These are phyloP conservation scores for Leptinotarsa rubiginosa DNA, from an alignment of 2,888 invertebrate species.

Conservation along the genomic window DNA sequence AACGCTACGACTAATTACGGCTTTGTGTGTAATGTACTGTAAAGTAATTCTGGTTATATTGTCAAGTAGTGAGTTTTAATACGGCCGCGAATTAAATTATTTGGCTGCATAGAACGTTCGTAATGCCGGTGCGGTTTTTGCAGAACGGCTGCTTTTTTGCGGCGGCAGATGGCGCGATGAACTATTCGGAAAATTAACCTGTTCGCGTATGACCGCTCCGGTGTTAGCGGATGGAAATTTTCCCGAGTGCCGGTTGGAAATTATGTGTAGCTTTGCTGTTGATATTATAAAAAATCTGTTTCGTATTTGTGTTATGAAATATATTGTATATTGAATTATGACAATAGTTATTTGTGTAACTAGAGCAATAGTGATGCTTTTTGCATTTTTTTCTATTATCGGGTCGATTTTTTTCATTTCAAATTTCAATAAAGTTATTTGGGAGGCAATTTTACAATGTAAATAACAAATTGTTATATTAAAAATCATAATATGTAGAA, in stretches of 20 bases:
- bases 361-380: no score
- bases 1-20: slow-evolving; percentile 49
- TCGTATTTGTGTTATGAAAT: no score
- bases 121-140: slow-evolving; percentile 42
- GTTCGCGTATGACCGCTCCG: slow-evolving; percentile 18
- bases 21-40: slow-evolving; percentile 49
- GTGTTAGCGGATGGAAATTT: slow-evolving; percentile 3
- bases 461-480: no score
- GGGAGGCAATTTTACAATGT: no score
- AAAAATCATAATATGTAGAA: no score
- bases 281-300: no score
- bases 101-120: slow-evolving; percentile 38
- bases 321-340: no score
- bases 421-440: no score
- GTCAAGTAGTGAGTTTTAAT: slow-evolving; percentile 50
- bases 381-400: no score
- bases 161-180: slow-evolving; percentile 25
- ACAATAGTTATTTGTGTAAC: no score
- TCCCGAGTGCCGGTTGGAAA: neutral
- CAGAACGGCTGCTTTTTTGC: slow-evolving; percentile 27
- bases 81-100: slow-evolving; percentile 46
- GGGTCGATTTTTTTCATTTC: no score
- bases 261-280: neutral
- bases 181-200: slow-evolving; percentile 24
- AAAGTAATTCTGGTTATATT: slow-evolving; percentile 52